Evolutionary conservation across 1,140 invertebrate genomes (phyloP).

Genomic region (Zaprionus camerounensis): DNA sequence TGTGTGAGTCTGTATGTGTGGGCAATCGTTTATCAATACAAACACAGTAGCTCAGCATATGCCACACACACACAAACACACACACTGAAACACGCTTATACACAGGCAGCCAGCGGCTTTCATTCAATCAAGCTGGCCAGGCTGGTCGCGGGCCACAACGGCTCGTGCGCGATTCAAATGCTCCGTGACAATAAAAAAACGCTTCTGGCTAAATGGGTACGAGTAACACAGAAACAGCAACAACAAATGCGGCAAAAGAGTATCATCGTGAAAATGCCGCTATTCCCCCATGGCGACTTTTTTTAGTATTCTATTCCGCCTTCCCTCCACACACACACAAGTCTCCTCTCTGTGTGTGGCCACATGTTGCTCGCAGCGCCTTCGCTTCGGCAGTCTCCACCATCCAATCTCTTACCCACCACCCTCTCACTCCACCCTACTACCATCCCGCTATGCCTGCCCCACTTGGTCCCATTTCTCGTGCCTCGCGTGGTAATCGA

Average conservation of each 20-base stretch:
- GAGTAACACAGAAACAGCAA: constrained; percentile 6
- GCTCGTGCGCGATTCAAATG: constrained; percentile 40
- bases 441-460: background rate
- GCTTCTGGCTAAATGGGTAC: constrained; percentile 50
- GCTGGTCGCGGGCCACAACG: background rate
- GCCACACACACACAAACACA: background rate
- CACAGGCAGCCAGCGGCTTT: constrained; percentile 23
- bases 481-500: constrained; percentile 57
- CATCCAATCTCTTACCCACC: background rate
- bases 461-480: constrained; percentile 3
- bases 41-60: constrained; percentile 5
- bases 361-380: constrained; percentile 64
- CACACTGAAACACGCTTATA: background rate
- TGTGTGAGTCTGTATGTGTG: constrained; percentile 2
- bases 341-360: constrained; percentile 24
- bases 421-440: too few relatives aligned
- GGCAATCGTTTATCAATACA: constrained; percentile 36
- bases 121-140: constrained; percentile 57
- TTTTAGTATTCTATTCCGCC: constrained; percentile 4
- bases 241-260: constrained; percentile 17
- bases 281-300: constrained; percentile 18
- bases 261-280: constrained; percentile 23
- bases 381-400: background rate
- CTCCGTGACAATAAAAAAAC: constrained; percentile 50
- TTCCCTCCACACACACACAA: background rate